Conservation (phyloP, 2,888 invertebrate genomes). For the Eupsilia transversa region DNA sequence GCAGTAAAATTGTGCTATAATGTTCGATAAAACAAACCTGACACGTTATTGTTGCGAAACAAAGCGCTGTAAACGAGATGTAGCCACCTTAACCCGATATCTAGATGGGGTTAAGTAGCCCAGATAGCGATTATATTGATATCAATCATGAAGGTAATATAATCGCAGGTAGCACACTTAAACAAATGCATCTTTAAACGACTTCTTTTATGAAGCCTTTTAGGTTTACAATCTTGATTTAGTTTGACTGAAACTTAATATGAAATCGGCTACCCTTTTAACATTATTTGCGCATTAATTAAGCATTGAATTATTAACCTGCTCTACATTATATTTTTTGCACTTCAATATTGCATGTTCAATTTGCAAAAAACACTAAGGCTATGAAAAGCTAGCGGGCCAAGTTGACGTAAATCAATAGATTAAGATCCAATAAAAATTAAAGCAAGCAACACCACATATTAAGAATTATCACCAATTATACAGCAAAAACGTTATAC, state of each 20-base stretch:
- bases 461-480: constrained; percentile 79
- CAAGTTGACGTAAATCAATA: constrained; percentile 73
- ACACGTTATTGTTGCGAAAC: constrained; percentile 65
- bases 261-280: neutral
- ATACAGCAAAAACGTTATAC: constrained; percentile 74
- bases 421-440: constrained; percentile 75
- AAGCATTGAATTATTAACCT: neutral
- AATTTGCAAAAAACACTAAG: neutral
- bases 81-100: constrained; percentile 56
- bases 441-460: constrained; percentile 58
- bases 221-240: constrained; percentile 18
- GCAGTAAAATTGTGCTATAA: constrained; percentile 58
- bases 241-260: neutral
- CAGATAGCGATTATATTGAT: constrained; percentile 57
- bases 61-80: constrained; percentile 61
- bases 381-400: constrained; percentile 1
- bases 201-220: constrained; percentile 27
- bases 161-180: constrained; percentile 46
- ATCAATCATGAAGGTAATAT: constrained; percentile 54
- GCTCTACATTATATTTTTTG: neutral
- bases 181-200: constrained; percentile 49
- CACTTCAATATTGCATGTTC: neutral
- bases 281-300: neutral
- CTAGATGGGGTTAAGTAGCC: constrained; percentile 60
- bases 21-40: constrained; percentile 63